These are phyloP conservation scores for Drosophila tristis DNA, from an alignment of 1,140 invertebrate genomes.

Conservation along the genomic window DNA sequence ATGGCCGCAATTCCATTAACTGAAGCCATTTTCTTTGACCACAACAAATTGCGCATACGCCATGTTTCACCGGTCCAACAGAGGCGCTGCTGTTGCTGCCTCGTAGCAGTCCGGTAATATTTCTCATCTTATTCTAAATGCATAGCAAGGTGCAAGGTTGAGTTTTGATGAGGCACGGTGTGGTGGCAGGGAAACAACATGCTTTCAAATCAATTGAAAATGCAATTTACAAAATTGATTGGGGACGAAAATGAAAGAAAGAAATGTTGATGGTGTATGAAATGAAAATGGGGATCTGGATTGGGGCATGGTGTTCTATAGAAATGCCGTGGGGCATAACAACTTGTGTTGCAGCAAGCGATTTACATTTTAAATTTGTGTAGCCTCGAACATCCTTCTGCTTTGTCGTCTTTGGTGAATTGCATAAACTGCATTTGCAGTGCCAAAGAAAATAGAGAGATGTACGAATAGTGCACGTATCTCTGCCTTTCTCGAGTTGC, in stretches of 20 bases:
- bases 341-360: slow-evolving; percentile 41
- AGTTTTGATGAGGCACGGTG: not conserved
- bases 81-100: slow-evolving; percentile 8
- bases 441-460: slow-evolving; percentile 25
- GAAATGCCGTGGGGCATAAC: slow-evolving; percentile 45
- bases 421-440: slow-evolving; percentile 31
- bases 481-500: slow-evolving; percentile 42
- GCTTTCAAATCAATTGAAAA: slow-evolving; percentile 70
- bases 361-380: slow-evolving; percentile 71
- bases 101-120: slow-evolving; percentile 31
- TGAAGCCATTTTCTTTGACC: slow-evolving; percentile 38
- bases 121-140: slow-evolving; percentile 53
- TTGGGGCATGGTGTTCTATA: slow-evolving; percentile 9
- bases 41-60: slow-evolving; percentile 53
- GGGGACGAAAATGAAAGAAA: slow-evolving; percentile 49
- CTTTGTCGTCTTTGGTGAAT: slow-evolving; percentile 18
- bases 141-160: slow-evolving; percentile 1
- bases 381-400: slow-evolving; percentile 1
- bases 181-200: slow-evolving; percentile 25
- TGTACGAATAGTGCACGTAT: slow-evolving; percentile 27
- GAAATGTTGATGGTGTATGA: slow-evolving; percentile 4
- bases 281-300: slow-evolving; percentile 14
- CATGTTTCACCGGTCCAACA: slow-evolving; percentile 28
- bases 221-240: slow-evolving; percentile 79
- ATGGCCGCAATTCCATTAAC: slow-evolving; percentile 50